Conservation (phyloP, 2,113 vertebrate species). For the Calypte anna region DNA sequence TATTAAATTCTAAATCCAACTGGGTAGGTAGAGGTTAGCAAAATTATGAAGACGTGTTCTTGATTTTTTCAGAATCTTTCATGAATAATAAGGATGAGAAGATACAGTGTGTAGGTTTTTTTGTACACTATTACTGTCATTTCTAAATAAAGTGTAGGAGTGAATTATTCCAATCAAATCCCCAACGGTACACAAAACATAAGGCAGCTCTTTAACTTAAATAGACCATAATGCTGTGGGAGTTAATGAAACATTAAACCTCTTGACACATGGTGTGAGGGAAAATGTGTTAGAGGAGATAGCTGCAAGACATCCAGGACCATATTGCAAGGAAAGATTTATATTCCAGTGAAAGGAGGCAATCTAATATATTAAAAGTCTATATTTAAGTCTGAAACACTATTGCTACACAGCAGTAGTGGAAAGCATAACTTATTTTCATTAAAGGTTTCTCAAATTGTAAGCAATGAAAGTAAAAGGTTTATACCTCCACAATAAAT, state of each 20-base stretch:
- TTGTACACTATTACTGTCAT: conserved; percentile 37
- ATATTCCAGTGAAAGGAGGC: conserved; percentile 55
- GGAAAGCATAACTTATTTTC: conserved; percentile 56
- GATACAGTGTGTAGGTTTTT: neutral
- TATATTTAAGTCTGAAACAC: conserved; percentile 55
- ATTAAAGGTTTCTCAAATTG: conserved; percentile 36
- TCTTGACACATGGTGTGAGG: conserved; percentile 64
- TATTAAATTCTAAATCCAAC: conserved; percentile 1
- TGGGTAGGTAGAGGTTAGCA: neutral
- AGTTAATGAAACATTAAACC: conserved; percentile 71
- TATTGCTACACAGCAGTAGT: conserved; percentile 48
- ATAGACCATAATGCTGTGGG: conserved; percentile 52
- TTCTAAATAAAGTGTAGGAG: conserved; percentile 41
- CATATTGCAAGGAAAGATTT: conserved; percentile 62
- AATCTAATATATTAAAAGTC: conserved; percentile 57
- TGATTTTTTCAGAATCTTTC: neutral
- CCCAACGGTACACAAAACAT: conserved; percentile 57
- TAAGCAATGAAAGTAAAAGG: conserved; percentile 41
- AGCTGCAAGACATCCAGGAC: conserved; percentile 67
- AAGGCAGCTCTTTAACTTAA: conserved; percentile 61
- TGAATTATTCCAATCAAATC: conserved; percentile 59
- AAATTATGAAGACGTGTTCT: neutral
- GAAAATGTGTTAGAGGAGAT: conserved; percentile 63
- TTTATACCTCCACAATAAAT: conserved; percentile 17
- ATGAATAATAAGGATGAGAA: neutral